Evolutionary conservation across 2,797 vertebrate genomes (phyloP), one percentile per base, ranked within the genome.

Genomic region (Spinibarbus caldwelli): DNA sequence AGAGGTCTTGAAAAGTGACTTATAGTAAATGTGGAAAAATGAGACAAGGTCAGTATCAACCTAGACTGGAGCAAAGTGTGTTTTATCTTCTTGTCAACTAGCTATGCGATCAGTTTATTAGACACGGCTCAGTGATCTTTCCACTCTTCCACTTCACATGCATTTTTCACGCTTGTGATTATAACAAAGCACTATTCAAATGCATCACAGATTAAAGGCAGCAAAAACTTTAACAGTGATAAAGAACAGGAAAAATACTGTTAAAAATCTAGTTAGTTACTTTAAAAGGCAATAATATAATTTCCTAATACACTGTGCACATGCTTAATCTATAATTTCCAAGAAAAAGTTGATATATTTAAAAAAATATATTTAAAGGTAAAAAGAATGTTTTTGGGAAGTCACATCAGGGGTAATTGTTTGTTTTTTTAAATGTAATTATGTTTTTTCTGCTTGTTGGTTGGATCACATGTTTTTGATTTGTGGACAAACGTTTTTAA

Each of bases 71-170:
- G 77, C n/a, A 31, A 47, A 85, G 76, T 77, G 66, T 86, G 77
- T 87, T 88, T 88, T 88, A 89, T 87, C 71, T 72, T 80, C 72
- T 68, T 83, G 83, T 86, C 86, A 67, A 82, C 78, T 79, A 67
- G 36, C 19, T 77, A 59, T 36, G n/a, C 67, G 52, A 66, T 86
- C 83, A 86, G 87, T 80, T 86, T 38, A 89, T 80, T 75, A 86
- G 54, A 86, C 59, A 78, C 15, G 17, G 66, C 62, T 85, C 67
- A 6, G 23, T 83, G 85, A 45, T 66, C 52, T 87, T 82, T 83
- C 85, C 79, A 78, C 49, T 12, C 41, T 75, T 78, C 52, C 41
- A 19, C 79, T 84, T 70, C 49, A 38, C 77, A 21, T 76, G 38
- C 47, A 76, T 75, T 76, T 70, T 88, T 84, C 47, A 84, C 12